phyloP scores from a whole-genome alignment of 2,797 vertebrate genomes.

The Danio kyathit region DNA sequence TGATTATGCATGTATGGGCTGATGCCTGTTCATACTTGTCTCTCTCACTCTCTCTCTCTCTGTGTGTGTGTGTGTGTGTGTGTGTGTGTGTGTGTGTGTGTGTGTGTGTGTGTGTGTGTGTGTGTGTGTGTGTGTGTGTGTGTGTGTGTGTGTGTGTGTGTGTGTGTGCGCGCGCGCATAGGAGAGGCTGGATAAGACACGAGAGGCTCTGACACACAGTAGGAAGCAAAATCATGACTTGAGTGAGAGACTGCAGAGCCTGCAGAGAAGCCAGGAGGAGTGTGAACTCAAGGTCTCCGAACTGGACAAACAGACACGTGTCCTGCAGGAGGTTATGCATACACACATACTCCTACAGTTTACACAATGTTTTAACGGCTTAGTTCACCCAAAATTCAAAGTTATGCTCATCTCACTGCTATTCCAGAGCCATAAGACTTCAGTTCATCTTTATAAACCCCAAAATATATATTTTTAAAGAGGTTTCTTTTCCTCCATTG shows the following conservation, averaged over 20 bases:
- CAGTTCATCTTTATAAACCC: neutral
- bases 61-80: conserved; percentile 27
- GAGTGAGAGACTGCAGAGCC: conserved; percentile 69
- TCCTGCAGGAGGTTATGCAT: conserved; percentile 74
- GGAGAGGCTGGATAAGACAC: conserved; percentile 80
- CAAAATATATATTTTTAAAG: neutral
- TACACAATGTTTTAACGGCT: conserved; percentile 14
- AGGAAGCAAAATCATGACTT: conserved; percentile 77
- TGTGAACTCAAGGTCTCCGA: conserved; percentile 69
- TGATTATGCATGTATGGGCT: conserved; percentile 34
- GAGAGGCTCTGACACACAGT: conserved; percentile 75
- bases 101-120: conserved; percentile 28
- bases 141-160: conserved; percentile 26
- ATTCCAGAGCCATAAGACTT: neutral
- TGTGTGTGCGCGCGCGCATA: conserved; percentile 64
- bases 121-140: conserved; percentile 27
- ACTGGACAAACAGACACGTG: conserved; percentile 71
- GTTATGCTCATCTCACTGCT: neutral
- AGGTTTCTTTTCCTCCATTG: neutral
- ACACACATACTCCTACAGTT: conserved; percentile 9
- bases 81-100: conserved; percentile 21
- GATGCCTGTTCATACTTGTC: conserved; percentile 21
- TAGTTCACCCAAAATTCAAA: neutral
- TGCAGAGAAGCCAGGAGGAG: conserved; percentile 73
- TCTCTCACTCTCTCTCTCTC: too few species aligned